Percentiles rank a stretch among this genome's conserved stretches.
These are phyloP conservation scores for Numenius phaeopus DNA, from an alignment of 2,797 vertebrate genomes.

Conservation along the genomic window DNA sequence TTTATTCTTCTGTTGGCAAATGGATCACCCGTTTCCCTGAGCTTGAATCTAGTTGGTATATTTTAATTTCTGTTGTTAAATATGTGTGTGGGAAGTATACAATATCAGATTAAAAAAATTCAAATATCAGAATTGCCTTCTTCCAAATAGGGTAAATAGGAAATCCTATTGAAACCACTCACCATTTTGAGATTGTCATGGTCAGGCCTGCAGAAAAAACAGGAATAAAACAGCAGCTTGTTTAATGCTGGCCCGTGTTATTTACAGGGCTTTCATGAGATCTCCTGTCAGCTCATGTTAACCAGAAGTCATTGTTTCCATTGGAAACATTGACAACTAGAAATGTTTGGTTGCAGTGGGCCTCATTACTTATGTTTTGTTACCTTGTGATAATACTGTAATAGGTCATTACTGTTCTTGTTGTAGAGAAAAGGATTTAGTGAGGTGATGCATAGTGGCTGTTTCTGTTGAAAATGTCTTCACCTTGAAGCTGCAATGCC, in stretches of 20 bases:
- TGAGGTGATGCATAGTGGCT: conserved; percentile 59
- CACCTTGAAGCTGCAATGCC: conserved; percentile 26
- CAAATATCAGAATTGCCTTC: background rate
- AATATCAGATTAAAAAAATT: background rate
- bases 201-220: background rate
- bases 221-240: conserved; percentile 34
- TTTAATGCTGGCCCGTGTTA: background rate
- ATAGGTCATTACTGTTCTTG: conserved; percentile 74
- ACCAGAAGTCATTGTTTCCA: conserved; percentile 71
- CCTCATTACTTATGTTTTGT: conserved; percentile 73
- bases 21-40: background rate
- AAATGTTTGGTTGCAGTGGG: conserved; percentile 71
- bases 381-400: conserved; percentile 72
- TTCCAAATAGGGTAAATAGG: background rate
- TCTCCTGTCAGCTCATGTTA: conserved; percentile 60
- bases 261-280: conserved; percentile 52
- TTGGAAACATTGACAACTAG: conserved; percentile 52
- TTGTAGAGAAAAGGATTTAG: conserved; percentile 63
- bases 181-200: background rate
- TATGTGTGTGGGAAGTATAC: background rate
- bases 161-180: background rate
- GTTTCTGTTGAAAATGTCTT: conserved; percentile 52
- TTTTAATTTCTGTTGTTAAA: background rate
- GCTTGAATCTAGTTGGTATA: background rate
- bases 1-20: background rate